Evolutionary conservation across 2,888 invertebrate genomes (phyloP).

Genomic region (Agrotis ipsilon): DNA sequence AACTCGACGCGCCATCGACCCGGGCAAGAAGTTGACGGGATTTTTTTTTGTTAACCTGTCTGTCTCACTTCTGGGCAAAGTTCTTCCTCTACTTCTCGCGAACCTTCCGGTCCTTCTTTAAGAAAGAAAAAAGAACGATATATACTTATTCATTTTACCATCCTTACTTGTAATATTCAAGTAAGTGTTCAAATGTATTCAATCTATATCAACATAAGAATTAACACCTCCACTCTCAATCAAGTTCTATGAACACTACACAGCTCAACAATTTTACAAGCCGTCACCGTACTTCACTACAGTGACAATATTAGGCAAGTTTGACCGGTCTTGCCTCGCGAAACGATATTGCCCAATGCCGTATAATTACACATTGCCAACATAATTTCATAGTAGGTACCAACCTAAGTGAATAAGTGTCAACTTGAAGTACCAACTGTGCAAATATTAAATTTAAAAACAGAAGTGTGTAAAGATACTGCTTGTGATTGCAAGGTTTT

Average conservation of each 20-base stretch:
- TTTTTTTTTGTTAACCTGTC: too few species aligned
- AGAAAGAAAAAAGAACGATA: too few species aligned
- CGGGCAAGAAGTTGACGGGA: too few species aligned
- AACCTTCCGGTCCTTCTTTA: too few species aligned
- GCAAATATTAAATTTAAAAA: constrained; percentile 34
- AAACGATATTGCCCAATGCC: constrained; percentile 49
- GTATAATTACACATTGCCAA: constrained; percentile 57
- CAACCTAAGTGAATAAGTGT: constrained; percentile 52
- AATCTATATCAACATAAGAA: neutral
- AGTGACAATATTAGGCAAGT: constrained; percentile 56
- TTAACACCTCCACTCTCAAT: constrained; percentile 11
- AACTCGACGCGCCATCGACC: too few species aligned
- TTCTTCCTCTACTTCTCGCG: too few species aligned
- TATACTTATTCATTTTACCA: neutral
- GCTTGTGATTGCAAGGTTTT: constrained; percentile 18
- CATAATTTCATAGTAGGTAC: constrained; percentile 41
- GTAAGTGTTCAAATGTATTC: neutral
- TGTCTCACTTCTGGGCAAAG: too few species aligned
- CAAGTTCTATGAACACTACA: constrained; percentile 21
- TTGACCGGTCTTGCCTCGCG: constrained; percentile 41
- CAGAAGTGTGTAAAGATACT: constrained; percentile 15
- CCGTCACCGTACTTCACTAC: constrained; percentile 23
- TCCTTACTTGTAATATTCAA: neutral
- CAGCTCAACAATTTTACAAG: constrained; percentile 38
- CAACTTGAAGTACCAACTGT: constrained; percentile 37